Conservation (phyloP, 2,797 vertebrate species). For the Choloepus didactylus region DNA sequence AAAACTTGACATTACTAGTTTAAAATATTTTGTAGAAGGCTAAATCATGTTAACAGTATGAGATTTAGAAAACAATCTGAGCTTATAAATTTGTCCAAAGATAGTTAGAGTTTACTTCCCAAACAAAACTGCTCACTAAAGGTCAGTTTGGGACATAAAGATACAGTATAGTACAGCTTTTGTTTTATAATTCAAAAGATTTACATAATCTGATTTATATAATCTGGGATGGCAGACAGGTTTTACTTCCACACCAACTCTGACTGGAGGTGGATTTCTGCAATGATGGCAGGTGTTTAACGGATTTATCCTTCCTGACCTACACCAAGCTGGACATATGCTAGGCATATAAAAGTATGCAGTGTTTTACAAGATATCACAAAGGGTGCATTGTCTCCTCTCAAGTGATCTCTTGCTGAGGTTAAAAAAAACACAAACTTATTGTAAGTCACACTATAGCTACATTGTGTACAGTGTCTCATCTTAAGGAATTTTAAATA, state of each 20-base stretch:
- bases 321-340: background rate
- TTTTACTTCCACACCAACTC: background rate
- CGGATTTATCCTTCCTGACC: background rate
- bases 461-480: slow-evolving; percentile 8
- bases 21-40: slow-evolving; percentile 49
- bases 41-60: background rate
- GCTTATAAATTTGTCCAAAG: background rate
- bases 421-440: slow-evolving; percentile 69
- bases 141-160: background rate
- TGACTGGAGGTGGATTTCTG: background rate
- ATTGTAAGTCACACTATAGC: slow-evolving; percentile 44
- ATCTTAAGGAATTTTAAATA: slow-evolving; percentile 41
- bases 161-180: background rate
- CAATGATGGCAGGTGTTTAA: background rate
- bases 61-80: slow-evolving; percentile 22
- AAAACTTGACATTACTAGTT: slow-evolving; percentile 14
- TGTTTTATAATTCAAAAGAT: background rate
- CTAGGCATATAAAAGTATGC: background rate
- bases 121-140: background rate
- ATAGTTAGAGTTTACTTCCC: background rate
- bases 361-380: slow-evolving; percentile 20
- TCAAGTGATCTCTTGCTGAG: slow-evolving; percentile 61
- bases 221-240: background rate
- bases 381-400: slow-evolving; percentile 56
- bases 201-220: background rate